Evolutionary conservation across 2,888 invertebrate species (phyloP), one percentile per base, ranked within the genome.

Genomic region (Aricia artaxerxes): DNA sequence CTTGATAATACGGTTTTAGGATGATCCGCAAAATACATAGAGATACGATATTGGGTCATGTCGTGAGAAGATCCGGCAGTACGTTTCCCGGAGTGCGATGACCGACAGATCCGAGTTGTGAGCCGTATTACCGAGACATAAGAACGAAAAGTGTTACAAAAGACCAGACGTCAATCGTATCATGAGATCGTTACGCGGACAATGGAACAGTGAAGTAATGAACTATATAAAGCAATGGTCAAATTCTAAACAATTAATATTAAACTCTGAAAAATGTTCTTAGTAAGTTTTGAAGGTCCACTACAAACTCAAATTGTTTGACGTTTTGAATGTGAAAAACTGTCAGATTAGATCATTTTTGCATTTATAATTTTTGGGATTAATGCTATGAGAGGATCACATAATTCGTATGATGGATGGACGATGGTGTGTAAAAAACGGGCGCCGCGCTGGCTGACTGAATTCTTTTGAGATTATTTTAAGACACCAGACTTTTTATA

Each of bases 361-460:
- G 9, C 44, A 1, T 44, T 44, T 44, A 44, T 44, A 44, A 7
- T 44, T 1, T 44, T 44, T 44, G 44, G 44, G 44, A 44, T 44
- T 49, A 11, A 49, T 49, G 49, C 9, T 49, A 11, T 49, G 49
- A 49, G 49, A 2, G 49, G 49, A 49, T 49, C 9, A 49, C 49
- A 49, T 2, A 49, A 49, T 49, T 24, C 24, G 61, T 24, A 24
- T 61, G 61, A 64, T 44, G 44, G 44, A 44, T 40, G 24, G 24
- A 24, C 24, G 31, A 31, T 64, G 24, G 31, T 31, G 64, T 9
- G 11, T 31, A 31, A 9, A 11, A 9, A 7, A 5, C 73, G 44
- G 75, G 75, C 75, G 75, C 75, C 75, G 49, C 75, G 75, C 75
- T 31, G 75, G n/a, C 75, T 75, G 53, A 49, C 49, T n/a, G 9